Evolutionary conservation across 2,797 vertebrate species (phyloP), one percentile per base, ranked within the genome.

Genomic region (Gymnoscopelus microlampas): DNA sequence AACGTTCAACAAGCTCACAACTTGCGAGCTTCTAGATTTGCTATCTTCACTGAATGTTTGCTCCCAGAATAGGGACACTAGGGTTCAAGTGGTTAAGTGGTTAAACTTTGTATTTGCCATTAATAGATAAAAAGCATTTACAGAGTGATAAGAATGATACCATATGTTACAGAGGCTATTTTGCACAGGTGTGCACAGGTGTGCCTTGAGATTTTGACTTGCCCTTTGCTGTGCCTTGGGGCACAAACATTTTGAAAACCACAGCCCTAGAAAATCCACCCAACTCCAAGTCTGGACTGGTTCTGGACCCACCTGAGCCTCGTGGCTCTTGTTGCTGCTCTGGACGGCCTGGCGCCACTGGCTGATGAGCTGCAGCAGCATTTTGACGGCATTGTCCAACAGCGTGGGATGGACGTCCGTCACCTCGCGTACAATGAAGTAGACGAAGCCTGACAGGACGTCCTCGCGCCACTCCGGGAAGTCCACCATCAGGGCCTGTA

Each of bases 391-490:
- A 35, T 97, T 99, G 92, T 99, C 98, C 91, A 99, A 90, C 82
- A 99, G 94, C 0, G 97, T 97, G 74, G 98, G 97, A 74, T 99
- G 97, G 76, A 98, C 87, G 35, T 99, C 98, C 0, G 97, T 98
- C 74, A 99, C 98, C 90, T 99, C 98, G 67, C 97, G 94, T 78
- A 98, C 96, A 74, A 98, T 96, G 84, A 99, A 99, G 92, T 98
- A 97, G 0, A 95, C 97, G 77, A 99, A 99, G 79, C 97, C 98
- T 59, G 97, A 99, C 82, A 99, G 94, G 68, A 99, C 98, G 59
- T 99, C 98, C 85, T 99, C 98, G 51, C 98, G 93, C 98, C 98
- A 99, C 84, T 99, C 97, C 29, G 96, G 96, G 87, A 99, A 99
- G 91, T 99, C 96, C 85, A 98, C 91, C 97, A 99, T 97, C 80